Percentiles rank a stretch among this genome's conserved stretches.
These are phyloP conservation scores for Himalopsyche japonica DNA, from an alignment of 2,888 invertebrate genomes.

Conservation along the genomic window DNA sequence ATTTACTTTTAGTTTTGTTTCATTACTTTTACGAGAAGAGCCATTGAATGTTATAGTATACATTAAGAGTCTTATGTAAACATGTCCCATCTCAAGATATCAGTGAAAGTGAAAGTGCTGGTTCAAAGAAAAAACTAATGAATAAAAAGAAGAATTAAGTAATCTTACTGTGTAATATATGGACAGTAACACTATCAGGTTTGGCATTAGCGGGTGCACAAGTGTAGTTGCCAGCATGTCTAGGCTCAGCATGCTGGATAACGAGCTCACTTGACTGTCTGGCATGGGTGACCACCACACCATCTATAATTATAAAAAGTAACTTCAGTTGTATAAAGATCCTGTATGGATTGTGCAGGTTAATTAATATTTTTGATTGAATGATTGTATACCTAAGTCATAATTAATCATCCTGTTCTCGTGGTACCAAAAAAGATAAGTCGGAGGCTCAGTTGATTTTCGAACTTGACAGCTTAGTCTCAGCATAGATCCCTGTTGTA, in stretches of 20 bases:
- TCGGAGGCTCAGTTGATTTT: conserved; percentile 69
- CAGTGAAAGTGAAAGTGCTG: too few species aligned
- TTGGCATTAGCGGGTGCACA: conserved; percentile 80
- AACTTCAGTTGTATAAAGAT: not conserved
- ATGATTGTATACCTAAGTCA: conserved; percentile 63
- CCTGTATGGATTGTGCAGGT: not conserved
- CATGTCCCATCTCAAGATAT: too few species aligned
- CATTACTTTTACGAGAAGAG: too few species aligned
- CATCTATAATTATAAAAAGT: conserved; percentile 49
- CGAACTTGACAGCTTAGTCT: conserved; percentile 71
- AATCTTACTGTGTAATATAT: conserved; percentile 68
- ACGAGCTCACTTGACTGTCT: conserved; percentile 68
- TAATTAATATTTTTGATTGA: not conserved
- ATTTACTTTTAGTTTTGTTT: too few species aligned
- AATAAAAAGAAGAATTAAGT: too few species aligned
- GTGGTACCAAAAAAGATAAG: conserved; percentile 82
- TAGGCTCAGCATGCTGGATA: conserved; percentile 66
- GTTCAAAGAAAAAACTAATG: too few species aligned
- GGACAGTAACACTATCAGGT: conserved; percentile 74
- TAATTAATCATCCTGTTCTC: conserved; percentile 85
- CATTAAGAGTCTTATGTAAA: too few species aligned
- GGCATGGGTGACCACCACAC: conserved; percentile 62
- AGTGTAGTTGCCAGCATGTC: conserved; percentile 80
- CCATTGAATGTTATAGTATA: too few species aligned
- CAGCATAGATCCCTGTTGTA: conserved; percentile 72